phyloP scores from a whole-genome alignment of 30 jellyfish, hydroid and myxozoan genomes.

The Cassiopea xamachana region DNA sequence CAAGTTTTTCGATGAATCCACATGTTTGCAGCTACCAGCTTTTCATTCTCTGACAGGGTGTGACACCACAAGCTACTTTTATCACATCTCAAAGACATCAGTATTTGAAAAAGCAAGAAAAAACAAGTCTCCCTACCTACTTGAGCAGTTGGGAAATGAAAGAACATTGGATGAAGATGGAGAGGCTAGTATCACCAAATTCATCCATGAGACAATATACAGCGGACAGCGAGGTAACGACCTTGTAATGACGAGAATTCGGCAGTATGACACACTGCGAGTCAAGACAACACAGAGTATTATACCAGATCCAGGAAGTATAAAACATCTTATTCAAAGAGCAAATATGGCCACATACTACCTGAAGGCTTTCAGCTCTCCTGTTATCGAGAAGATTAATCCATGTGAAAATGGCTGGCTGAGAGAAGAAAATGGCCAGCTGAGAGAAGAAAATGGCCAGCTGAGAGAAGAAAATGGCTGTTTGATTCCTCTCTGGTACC shows the following conservation, averaged over 20 bases:
- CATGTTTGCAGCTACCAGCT: conserved; percentile 64
- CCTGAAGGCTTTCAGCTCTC: conserved; percentile 51
- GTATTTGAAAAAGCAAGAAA: conserved; percentile 52
- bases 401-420: conserved; percentile 68
- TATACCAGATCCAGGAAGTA: conserved; percentile 52
- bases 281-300: conserved; percentile 48
- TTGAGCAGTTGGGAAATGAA: conserved; percentile 54
- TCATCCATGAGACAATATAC: conserved; percentile 42
- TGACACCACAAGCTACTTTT: conserved; percentile 61
- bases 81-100: conserved; percentile 48
- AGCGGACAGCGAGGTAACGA: conserved; percentile 41
- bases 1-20: conserved; percentile 41
- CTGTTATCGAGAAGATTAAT: conserved; percentile 45
- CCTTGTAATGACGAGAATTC: conserved; percentile 45
- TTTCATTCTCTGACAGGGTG: conserved; percentile 62
- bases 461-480: conserved; percentile 43
- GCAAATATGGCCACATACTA: conserved; percentile 49
- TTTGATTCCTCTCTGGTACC: conserved; percentile 62
- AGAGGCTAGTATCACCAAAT: conserved; percentile 32
- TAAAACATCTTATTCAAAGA: conserved; percentile 32
- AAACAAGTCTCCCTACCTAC: conserved; percentile 37
- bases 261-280: conserved; percentile 41
- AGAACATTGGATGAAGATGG: conserved; percentile 40
- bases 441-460: not conserved
- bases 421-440: not conserved